These are phyloP conservation scores for Peribatodes rhomboidaria DNA, from an alignment of 2,888 invertebrate genomes.

Conservation along the genomic window DNA sequence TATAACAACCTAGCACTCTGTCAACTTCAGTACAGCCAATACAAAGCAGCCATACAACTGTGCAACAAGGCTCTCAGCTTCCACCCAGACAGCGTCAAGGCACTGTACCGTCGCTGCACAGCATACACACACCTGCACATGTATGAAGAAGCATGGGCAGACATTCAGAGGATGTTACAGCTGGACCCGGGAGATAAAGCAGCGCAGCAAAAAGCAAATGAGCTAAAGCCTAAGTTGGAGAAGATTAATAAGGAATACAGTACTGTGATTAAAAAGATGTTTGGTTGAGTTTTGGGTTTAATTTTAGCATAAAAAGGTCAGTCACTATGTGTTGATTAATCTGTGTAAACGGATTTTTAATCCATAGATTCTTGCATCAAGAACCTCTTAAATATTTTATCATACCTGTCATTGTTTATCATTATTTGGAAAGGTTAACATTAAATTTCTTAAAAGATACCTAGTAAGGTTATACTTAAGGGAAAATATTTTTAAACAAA, in stretches of 20 bases:
- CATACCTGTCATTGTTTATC: too few species aligned
- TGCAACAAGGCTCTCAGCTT: constrained; percentile 92
- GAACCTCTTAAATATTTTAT: too few species aligned
- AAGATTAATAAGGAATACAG: constrained; percentile 87
- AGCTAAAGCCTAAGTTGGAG: constrained; percentile 85
- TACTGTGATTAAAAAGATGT: constrained; percentile 86
- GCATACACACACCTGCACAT: constrained; percentile 89
- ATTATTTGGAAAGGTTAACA: too few species aligned
- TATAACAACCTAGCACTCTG: constrained; percentile 95
- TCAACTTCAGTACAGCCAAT: constrained; percentile 89
- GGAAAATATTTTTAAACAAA: too few species aligned
- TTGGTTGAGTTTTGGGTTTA: constrained; percentile 60
- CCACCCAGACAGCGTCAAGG: constrained; percentile 94
- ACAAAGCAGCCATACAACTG: constrained; percentile 88
- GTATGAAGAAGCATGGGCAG: constrained; percentile 88
- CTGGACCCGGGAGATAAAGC: constrained; percentile 89
- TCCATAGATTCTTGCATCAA: too few species aligned
- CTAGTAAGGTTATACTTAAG: too few species aligned
- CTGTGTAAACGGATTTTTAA: too few species aligned
- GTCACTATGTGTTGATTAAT: too few species aligned
- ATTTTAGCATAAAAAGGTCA: neutral
- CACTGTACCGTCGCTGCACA: constrained; percentile 93
- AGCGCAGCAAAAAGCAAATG: constrained; percentile 85
- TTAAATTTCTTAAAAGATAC: too few species aligned
- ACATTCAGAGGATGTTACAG: constrained; percentile 84